Evolutionary conservation across 1,140 invertebrate species (phyloP).

Genomic region (Lasioglossum baleicum): DNA sequence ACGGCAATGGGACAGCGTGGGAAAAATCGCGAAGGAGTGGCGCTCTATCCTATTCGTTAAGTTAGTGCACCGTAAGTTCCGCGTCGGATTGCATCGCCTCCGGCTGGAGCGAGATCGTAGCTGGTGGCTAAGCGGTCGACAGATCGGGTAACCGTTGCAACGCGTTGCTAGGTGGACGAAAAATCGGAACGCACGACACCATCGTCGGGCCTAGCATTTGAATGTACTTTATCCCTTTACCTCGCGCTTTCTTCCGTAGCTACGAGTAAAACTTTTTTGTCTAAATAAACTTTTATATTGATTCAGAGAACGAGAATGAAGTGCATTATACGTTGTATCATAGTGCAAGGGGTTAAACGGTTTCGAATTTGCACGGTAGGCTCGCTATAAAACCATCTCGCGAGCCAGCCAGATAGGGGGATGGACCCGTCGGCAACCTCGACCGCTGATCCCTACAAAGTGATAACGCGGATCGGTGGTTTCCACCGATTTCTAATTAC

Average conservation of each 20-base stretch:
- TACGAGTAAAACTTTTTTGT: no score
- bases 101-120: not conserved
- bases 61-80: not conserved
- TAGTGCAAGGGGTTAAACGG: not conserved
- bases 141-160: conserved; percentile 8
- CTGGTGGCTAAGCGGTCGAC: not conserved
- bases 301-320: no score
- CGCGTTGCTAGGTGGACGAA: not conserved
- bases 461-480: conserved; percentile 25
- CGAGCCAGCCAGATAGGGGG: no score
- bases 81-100: conserved; percentile 21
- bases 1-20: not conserved
- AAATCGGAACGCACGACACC: conserved; percentile 7
- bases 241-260: no score
- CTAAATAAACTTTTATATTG: no score
- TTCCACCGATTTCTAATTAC: conserved; percentile 38
- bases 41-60: conserved; percentile 15
- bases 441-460: conserved; percentile 13
- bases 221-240: no score
- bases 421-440: no score
- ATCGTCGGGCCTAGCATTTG: not conserved
- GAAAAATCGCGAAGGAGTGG: conserved; percentile 40
- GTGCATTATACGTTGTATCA: no score
- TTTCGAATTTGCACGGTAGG: not conserved
- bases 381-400: not conserved